Percentiles rank a stretch among this genome's conserved stretches.
Evolutionary conservation across 1,140 invertebrate species (phyloP).

Genomic region (Conopomorpha cramerella): DNA sequence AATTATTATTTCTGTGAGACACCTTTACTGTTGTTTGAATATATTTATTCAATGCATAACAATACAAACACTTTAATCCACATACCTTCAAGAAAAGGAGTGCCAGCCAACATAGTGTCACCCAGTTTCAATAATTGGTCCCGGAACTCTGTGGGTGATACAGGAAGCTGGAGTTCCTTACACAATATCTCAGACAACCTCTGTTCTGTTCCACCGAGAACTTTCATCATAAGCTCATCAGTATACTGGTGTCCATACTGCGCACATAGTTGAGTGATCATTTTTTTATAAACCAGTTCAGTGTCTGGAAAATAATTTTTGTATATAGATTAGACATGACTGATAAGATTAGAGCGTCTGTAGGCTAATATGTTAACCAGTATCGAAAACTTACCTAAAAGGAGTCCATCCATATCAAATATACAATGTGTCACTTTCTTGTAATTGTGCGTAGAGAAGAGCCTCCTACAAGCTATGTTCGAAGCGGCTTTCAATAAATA

Average conservation of each 20-base stretch:
- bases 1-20: too few species aligned
- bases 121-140: conserved; percentile 62
- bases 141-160: conserved; percentile 72
- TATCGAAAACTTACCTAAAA: conserved; percentile 74
- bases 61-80: conserved; percentile 4
- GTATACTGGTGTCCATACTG: conserved; percentile 76
- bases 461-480: conserved; percentile 24
- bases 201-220: conserved; percentile 75
- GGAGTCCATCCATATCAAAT: conserved; percentile 83
- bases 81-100: conserved; percentile 65
- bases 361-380: conserved; percentile 1
- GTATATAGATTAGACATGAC: background rate
- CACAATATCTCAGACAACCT: conserved; percentile 76
- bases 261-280: conserved; percentile 65
- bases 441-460: conserved; percentile 41
- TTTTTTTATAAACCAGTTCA: conserved; percentile 66
- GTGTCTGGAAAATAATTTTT: conserved; percentile 59
- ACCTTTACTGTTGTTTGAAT: too few species aligned
- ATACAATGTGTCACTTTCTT: conserved; percentile 79
- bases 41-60: background rate
- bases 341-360: conserved; percentile 2
- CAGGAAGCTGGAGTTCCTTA: conserved; percentile 70
- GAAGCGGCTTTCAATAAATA: conserved; percentile 37
- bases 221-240: conserved; percentile 70
- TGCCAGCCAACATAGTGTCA: conserved; percentile 57